Evolutionary conservation across 2,888 invertebrate genomes (phyloP), one percentile per base, ranked within the genome.

Genomic region (Melipona bicolor): DNA sequence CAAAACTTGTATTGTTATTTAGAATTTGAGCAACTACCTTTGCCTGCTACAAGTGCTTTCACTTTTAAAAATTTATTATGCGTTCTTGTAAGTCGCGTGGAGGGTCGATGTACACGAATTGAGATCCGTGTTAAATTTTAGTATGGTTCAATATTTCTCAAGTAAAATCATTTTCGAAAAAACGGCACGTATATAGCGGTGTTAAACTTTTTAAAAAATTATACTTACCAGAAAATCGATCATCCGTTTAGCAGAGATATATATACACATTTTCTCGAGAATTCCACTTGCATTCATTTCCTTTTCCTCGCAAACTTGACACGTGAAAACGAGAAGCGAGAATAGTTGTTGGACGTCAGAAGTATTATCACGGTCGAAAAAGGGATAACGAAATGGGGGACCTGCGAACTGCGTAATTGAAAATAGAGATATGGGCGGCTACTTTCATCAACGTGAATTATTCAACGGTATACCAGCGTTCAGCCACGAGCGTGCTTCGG

Each of bases 371-470:
- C 36, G 17, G 62, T 32, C 24, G n/a, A 59, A 65, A 81, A 69
- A 43, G 27, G 21, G n/a, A 32, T 62, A 70, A n/a, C 32, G 76
- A 84, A 64, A 70, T 27, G 24, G 24, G 54, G 77, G 71, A 75
- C 54, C 68, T 68, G 70, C 65, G 52, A 49, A 17, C 27, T 52
- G n/a, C n/a, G 56, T 43, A 61, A 32, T 32, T 36, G 62, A 78
- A 65, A 67, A 70, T 79, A 24, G 71, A 79, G 49, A 79, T 85
- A 71, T 59, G 68, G 36, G 75, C 61, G 56, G 54, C 65, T 71
- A 79, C n/a, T 74, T 74, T 80, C 43, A 56, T 77, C 76, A 36
- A 36, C 9, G 49, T 65, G 81, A 86, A 86, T 81, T 72, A 84
- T 77, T 79, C 61, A 72, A 77, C 69, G 77, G 52, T 85, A 59